Evolutionary conservation across 2,797 vertebrate species (phyloP).

Genomic region (Pteronotus mesoamericanus): DNA sequence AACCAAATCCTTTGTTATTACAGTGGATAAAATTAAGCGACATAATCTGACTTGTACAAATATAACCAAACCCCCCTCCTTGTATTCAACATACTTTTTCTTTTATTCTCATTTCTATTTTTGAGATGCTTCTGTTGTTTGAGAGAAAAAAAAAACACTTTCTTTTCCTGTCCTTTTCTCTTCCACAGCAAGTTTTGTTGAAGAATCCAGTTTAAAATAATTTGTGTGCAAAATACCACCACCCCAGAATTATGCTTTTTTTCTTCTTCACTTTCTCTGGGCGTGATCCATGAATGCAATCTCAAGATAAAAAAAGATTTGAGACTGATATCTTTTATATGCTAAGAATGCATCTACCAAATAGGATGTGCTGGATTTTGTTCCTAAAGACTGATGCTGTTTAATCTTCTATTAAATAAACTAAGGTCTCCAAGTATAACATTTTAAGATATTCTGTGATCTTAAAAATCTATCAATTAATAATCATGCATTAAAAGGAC

Average conservation of each 20-base stretch:
- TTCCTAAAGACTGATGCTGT: not conserved
- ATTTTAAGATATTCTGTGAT: not conserved
- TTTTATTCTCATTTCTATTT: not conserved
- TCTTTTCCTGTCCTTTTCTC: not conserved
- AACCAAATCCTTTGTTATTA: not conserved
- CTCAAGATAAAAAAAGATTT: not conserved
- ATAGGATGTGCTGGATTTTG: not conserved
- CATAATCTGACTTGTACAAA: not conserved
- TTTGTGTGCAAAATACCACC: not conserved
- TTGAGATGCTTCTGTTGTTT: not conserved
- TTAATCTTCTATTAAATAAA: not conserved
- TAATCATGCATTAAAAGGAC: not conserved
- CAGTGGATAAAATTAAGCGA: not conserved
- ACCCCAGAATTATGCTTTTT: not conserved
- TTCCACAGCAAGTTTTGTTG: not conserved
- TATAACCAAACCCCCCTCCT: not conserved
- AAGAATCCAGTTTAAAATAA: not conserved
- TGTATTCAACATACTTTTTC: not conserved
- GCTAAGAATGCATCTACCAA: not conserved
- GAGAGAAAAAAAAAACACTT: not conserved
- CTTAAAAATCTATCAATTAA: not conserved
- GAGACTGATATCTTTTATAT: not conserved
- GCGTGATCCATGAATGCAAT: not conserved
- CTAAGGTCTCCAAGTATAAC: not conserved
- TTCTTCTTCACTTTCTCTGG: not conserved